A percentile compares a stretch with the other conserved stretches of the same genome.
Evolutionary conservation across 2,113 vertebrate genomes (phyloP).

Genomic region (Scomber colias): DNA sequence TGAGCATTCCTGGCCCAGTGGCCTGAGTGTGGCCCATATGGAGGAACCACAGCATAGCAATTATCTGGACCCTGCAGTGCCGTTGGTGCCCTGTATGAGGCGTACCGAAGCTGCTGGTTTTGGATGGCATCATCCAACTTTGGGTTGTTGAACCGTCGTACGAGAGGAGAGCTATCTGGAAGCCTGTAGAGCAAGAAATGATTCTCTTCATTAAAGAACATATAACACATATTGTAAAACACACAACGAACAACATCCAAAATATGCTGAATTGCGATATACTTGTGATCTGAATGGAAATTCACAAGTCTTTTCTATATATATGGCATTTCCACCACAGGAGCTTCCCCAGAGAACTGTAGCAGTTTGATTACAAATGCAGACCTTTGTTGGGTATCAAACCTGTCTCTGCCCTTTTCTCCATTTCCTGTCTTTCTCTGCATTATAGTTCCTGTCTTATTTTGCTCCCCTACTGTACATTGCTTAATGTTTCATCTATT

Average conservation of each 20-base stretch:
- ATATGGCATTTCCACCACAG: background rate
- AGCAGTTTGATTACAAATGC: too few relatives aligned
- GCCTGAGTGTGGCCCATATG: slow-evolving; percentile 87
- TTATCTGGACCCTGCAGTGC: slow-evolving; percentile 80
- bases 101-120: slow-evolving; percentile 82
- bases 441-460: background rate
- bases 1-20: slow-evolving; percentile 83
- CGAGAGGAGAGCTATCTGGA: slow-evolving; percentile 74
- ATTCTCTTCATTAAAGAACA: background rate
- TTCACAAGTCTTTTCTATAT: background rate
- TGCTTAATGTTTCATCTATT: too few relatives aligned
- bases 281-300: background rate
- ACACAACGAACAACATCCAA: background rate
- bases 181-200: slow-evolving; percentile 58
- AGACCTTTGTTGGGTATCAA: too few relatives aligned
- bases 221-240: background rate
- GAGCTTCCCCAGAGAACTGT: too few relatives aligned
- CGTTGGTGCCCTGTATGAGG: slow-evolving; percentile 78
- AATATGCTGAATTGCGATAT: background rate
- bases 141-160: slow-evolving; percentile 77
- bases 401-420: too few relatives aligned
- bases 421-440: too few relatives aligned
- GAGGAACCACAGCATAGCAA: slow-evolving; percentile 89
- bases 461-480: background rate
- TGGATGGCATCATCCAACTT: slow-evolving; percentile 76